Percentiles rank a stretch among this genome's conserved stretches.
Evolutionary conservation across 1,140 invertebrate species (phyloP).

Genomic region (Drosophila paulistorum): DNA sequence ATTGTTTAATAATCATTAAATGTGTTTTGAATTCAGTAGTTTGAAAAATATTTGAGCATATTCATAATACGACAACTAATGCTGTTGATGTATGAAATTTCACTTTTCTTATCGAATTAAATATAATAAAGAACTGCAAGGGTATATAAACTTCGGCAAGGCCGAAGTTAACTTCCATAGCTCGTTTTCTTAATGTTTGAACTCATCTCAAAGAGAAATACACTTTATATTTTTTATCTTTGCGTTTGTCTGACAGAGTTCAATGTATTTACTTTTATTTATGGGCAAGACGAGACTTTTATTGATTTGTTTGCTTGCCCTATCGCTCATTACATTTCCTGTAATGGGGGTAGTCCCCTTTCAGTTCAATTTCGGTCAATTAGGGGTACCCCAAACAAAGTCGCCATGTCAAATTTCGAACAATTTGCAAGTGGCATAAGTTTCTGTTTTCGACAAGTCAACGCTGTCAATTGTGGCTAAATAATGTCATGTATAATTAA

Average conservation of each 20-base stretch:
- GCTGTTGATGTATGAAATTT: no score
- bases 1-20: no score
- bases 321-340: constrained; percentile 4
- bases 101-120: no score
- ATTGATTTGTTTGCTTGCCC: constrained; percentile 10
- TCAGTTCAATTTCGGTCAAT: neutral
- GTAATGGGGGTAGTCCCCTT: neutral
- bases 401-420: no score
- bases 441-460: neutral
- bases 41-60: no score
- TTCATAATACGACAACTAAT: no score
- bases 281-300: constrained; percentile 3
- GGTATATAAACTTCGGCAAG: no score
- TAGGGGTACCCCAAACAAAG: neutral
- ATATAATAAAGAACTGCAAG: no score
- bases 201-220: neutral
- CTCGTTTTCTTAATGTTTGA: neutral
- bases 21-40: no score
- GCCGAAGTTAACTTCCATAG: no score
- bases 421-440: neutral
- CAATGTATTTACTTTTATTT: constrained; percentile 10
- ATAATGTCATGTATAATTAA: constrained; percentile 22
- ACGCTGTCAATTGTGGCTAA: constrained; percentile 16
- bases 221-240: constrained; percentile 4
- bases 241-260: neutral